Conservation (phyloP, 2,113 vertebrate species). For the Otis tarda region DNA sequence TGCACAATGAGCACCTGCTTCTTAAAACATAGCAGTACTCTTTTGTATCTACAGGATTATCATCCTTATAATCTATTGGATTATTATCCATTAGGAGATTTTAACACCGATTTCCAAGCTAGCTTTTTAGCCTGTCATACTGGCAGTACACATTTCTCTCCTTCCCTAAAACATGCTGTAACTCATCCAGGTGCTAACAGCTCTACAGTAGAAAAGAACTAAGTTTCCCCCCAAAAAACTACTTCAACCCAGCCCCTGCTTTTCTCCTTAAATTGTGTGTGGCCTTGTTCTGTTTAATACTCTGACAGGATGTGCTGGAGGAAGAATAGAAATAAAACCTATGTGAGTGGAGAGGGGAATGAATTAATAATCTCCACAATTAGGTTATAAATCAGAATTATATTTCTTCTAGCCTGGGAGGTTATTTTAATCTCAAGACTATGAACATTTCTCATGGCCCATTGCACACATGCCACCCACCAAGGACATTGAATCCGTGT, state of each 20-base stretch:
- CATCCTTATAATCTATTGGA: neutral
- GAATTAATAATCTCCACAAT: neutral
- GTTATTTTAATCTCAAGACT: neutral
- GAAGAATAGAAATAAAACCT: neutral
- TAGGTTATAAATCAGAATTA: neutral
- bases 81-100: neutral
- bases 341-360: neutral
- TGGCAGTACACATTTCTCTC: neutral
- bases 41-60: neutral
- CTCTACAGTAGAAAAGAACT: neutral
- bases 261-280: neutral
- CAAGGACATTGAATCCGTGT: neutral
- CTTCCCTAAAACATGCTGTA: neutral
- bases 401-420: neutral
- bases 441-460: neutral
- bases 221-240: neutral
- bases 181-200: neutral
- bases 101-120: neutral
- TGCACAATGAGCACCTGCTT: neutral
- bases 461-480: neutral
- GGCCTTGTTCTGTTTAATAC: neutral
- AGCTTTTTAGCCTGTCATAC: neutral
- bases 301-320: neutral
- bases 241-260: neutral
- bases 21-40: neutral